These are phyloP conservation scores for Acrocephalus arundinaceus DNA, from an alignment of 2,113 vertebrate genomes.

Conservation along the genomic window DNA sequence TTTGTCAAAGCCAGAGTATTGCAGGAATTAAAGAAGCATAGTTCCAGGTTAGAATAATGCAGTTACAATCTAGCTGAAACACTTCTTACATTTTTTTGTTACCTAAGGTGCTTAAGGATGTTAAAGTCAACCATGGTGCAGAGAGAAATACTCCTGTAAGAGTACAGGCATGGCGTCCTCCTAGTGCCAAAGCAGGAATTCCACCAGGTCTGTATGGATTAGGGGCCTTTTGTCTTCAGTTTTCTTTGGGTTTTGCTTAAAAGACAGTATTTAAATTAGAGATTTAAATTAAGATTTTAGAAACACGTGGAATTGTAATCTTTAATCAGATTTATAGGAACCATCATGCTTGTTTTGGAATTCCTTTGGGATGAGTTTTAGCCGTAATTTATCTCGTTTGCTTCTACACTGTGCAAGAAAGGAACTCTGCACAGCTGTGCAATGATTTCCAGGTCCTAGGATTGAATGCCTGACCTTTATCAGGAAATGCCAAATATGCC, in stretches of 20 bases:
- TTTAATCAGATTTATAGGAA: not conserved
- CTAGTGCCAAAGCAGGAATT: slow-evolving; percentile 52
- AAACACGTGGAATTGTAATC: not conserved
- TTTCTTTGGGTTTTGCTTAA: not conserved
- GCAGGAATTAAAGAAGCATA: not conserved
- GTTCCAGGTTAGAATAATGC: not conserved
- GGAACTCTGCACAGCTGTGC: not conserved
- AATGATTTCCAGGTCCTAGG: not conserved
- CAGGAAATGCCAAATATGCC: not conserved
- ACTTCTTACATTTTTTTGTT: not conserved
- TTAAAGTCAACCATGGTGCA: slow-evolving; percentile 13
- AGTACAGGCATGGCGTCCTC: slow-evolving; percentile 55
- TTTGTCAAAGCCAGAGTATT: not conserved
- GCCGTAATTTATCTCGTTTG: not conserved
- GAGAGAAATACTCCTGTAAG: not conserved
- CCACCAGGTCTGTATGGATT: slow-evolving; percentile 71
- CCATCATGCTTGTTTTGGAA: not conserved
- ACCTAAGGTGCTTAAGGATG: slow-evolving; percentile 52
- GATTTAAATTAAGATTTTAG: not conserved
- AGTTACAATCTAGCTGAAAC: not conserved
- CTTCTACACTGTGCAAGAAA: not conserved
- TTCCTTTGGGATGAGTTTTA: not conserved
- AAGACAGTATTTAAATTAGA: not conserved
- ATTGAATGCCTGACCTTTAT: not conserved
- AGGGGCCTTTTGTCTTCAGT: not conserved